Evolutionary conservation across 2,797 vertebrate species (phyloP), one percentile per base, ranked within the genome.

Genomic region (Danio aesculapii): DNA sequence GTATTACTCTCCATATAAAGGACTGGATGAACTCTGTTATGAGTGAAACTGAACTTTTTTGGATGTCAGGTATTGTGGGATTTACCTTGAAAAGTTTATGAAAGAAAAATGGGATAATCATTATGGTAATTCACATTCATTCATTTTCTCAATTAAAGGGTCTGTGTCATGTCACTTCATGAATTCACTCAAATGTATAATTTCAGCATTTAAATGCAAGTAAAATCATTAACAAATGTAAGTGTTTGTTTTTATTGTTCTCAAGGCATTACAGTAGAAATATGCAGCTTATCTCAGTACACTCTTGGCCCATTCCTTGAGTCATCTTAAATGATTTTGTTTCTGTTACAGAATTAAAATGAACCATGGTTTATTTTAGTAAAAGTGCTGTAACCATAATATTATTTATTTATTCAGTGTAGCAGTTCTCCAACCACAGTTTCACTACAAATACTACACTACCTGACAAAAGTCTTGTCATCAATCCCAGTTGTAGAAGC

Each of bases 151-250:
- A 50, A 49, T 57, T 47, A 7, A 39, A 12, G 17, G 30, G 68
- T 63, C 17, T 73, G 10, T 73, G 10, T 66, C 6, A 41, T 50
- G 53, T 74, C 44, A 49, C 50, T 46, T 61, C 12, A 59, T 69
- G 5, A 66, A 47, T 80, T 71, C 13, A 30, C 13, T 64, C 30
- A 72, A 39, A 80, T 80, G 8, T 70, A 19, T 68, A 30, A 46
- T 43, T 55, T 67, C 17, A 67, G 12, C 6, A 59, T 57, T 81
- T 59, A 46, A 72, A 55, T 46, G 0, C 6, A 66, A 14, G 58
- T 55, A 43, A 62, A 57, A 66, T 52, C 13, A 53, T 21, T 41
- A 49, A 74, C 62, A 58, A 43, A 47, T 9, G 70, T 2, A 47
- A 59, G 14, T 50, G 44, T 30, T 49, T 49, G 57, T 74, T 75